These are phyloP conservation scores for Oxytorus armatus DNA, from an alignment of 2,888 invertebrate species.

Conservation along the genomic window DNA sequence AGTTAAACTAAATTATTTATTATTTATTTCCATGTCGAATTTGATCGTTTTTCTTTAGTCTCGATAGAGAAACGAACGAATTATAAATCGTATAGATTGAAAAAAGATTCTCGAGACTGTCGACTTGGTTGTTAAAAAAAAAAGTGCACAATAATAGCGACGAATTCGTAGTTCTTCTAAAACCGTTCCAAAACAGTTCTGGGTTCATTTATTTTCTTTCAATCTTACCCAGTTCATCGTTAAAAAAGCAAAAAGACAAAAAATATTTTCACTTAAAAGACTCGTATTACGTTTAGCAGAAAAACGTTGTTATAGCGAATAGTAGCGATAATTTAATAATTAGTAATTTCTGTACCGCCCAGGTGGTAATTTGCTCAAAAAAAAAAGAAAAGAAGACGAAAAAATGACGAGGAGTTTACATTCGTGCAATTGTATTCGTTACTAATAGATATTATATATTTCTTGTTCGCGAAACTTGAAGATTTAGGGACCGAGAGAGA, in stretches of 20 bases:
- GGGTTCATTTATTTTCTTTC: neutral
- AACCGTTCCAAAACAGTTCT: neutral
- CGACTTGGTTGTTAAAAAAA: neutral
- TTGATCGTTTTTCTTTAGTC: conserved; percentile 2
- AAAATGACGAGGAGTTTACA: conserved; percentile 23
- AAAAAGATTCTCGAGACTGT: conserved; percentile 13
- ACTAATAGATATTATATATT: neutral
- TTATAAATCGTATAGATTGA: conserved; percentile 16
- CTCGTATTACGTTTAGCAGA: conserved; percentile 4
- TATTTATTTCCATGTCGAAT: conserved; percentile 28
- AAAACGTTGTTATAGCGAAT: conserved; percentile 14
- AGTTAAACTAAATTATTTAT: conserved; percentile 36
- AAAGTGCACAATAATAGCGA: conserved; percentile 36
- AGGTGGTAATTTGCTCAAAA: conserved; percentile 60
- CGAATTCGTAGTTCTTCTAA: conserved; percentile 33
- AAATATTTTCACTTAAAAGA: conserved; percentile 9
- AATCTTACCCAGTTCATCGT: too few relatives aligned
- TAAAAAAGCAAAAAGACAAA: neutral
- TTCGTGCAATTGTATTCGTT: conserved; percentile 58
- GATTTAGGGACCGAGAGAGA: conserved; percentile 41
- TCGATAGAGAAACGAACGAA: conserved; percentile 2
- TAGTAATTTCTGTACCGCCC: conserved; percentile 11
- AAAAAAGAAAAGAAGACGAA: neutral
- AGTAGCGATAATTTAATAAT: conserved; percentile 17
- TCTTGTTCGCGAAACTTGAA: neutral